phyloP scores from a whole-genome alignment of 2,888 invertebrate species.

The Trisateles emortualis region DNA sequence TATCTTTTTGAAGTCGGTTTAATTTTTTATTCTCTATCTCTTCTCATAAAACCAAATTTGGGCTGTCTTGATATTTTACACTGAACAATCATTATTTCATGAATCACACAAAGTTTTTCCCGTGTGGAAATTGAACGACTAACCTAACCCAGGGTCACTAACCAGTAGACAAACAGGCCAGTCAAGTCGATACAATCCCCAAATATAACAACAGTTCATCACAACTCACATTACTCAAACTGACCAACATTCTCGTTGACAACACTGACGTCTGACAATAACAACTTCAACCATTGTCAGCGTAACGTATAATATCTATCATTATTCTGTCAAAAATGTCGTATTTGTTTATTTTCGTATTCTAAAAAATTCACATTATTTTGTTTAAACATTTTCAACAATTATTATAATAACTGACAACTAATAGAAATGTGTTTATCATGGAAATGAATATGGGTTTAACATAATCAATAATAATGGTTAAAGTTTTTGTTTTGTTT shows the following conservation, averaged over 20 bases:
- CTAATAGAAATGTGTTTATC: neutral
- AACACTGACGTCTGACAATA: conserved; percentile 20
- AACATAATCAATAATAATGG: neutral
- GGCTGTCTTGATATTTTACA: too few species aligned
- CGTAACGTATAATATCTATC: conserved; percentile 23
- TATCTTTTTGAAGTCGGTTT: too few species aligned
- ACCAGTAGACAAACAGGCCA: too few species aligned
- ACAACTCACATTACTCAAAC: conserved; percentile 16
- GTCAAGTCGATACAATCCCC: conserved; percentile 1
- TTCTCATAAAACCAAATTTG: too few species aligned
- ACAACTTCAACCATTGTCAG: conserved; percentile 17
- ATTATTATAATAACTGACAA: neutral
- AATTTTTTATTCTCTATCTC: too few species aligned
- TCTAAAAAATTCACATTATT: neutral
- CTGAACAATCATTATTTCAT: too few species aligned
- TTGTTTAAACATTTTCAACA: neutral
- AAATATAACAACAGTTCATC: conserved; percentile 10
- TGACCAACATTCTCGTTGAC: conserved; percentile 15
- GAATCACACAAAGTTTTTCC: too few species aligned
- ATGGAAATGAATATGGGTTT: neutral
- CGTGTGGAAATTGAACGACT: too few species aligned
- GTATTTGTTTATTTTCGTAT: conserved; percentile 13
- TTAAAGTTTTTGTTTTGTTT: too few species aligned
- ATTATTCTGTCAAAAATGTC: conserved; percentile 29
- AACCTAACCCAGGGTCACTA: too few species aligned